Base-by-base conservation (phyloP, 2,113 vertebrate species). In the Salminus brasiliensis region DNA sequence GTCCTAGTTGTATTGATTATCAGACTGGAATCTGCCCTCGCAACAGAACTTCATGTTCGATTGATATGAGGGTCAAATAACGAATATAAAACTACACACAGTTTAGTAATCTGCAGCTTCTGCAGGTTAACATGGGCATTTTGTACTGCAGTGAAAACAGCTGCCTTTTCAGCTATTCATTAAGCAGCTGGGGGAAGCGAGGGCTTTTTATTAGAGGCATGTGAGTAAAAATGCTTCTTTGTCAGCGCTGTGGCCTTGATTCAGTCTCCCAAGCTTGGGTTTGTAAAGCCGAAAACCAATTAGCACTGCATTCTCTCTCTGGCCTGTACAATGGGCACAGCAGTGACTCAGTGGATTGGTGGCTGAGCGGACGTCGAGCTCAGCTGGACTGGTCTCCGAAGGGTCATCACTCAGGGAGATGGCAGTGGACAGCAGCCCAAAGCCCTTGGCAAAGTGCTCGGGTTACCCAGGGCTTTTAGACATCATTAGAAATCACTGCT, bases 381-480 rank as follows among this genome's bases (percentile, higher is more conserved):
- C 1, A 23, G n/a, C 30, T 18, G 15, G 43, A 65, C 36, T 45
- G 47, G 71, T 71, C 43, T 57, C 21, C 18, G 36, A 6, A 10
- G 57, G 47, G 68, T 73, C 41, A 76, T 82, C 66, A 60, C 21
- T 60, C 67, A 76, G 60, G 59, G 34, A 71, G 32, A 79, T 72
- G 60, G 60, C 57, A 76, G 32, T 6, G 57, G 57, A 79, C 65
- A 75, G 55, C 65, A 55, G 45, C 34, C 21, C 23, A 57, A 67
- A 60, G 63, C 47, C 27, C 25, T 76, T 45, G 74, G 72, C 68
- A 80, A 23, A 69, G 72, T 59, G 60, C 70, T 93, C 87, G 45
- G 67, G 83, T 92, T 93, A 90, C 92, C 41, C 59, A 43, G 85
- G 86, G 87, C 89, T 92, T 91, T 91, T 89, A 91, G 87, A 80